A percentile compares a stretch with the other conserved stretches of the same genome.
These are phyloP conservation scores for Drosophila stalkeri DNA, from an alignment of 2,888 invertebrate genomes.

Conservation along the genomic window DNA sequence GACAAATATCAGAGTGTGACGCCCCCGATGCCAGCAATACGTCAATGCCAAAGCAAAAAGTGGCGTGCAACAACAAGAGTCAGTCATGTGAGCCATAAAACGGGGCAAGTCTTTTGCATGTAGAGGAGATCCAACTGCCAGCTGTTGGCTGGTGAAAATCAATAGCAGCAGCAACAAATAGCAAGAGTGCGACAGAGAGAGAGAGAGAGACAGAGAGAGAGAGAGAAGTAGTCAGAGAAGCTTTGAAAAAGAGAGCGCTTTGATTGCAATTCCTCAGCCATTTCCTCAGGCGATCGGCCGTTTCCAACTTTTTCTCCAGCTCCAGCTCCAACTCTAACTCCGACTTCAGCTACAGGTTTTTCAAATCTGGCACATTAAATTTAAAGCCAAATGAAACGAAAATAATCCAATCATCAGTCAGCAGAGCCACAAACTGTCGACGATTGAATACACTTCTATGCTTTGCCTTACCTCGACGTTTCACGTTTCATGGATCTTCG, in stretches of 20 bases:
- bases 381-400: conserved; percentile 73
- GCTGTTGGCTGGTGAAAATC: conserved; percentile 63
- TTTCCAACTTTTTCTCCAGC: conserved; percentile 48
- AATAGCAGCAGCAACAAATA: conserved; percentile 15
- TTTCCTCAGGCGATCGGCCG: conserved; percentile 54
- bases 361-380: conserved; percentile 80
- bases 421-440: conserved; percentile 22
- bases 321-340: conserved; percentile 6
- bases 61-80: conserved; percentile 49
- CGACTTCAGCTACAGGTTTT: conserved; percentile 75
- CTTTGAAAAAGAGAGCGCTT: conserved; percentile 39
- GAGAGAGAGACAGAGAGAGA: not conserved
- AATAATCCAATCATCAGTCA: conserved; percentile 65
- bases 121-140: conserved; percentile 30
- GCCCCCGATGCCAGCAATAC: conserved; percentile 52
- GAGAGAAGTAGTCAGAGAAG: not conserved
- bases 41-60: conserved; percentile 68
- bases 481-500: not conserved
- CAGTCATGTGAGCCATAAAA: conserved; percentile 30
- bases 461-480: too few species aligned
- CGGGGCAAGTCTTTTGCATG: conserved; percentile 61
- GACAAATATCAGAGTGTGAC: conserved; percentile 80
- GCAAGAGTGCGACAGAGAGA: not conserved
- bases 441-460: conserved; percentile 34
- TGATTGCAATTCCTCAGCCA: conserved; percentile 64